Base-by-base conservation (phyloP, 2,113 vertebrate genomes). In the Melozone crissalis region DNA sequence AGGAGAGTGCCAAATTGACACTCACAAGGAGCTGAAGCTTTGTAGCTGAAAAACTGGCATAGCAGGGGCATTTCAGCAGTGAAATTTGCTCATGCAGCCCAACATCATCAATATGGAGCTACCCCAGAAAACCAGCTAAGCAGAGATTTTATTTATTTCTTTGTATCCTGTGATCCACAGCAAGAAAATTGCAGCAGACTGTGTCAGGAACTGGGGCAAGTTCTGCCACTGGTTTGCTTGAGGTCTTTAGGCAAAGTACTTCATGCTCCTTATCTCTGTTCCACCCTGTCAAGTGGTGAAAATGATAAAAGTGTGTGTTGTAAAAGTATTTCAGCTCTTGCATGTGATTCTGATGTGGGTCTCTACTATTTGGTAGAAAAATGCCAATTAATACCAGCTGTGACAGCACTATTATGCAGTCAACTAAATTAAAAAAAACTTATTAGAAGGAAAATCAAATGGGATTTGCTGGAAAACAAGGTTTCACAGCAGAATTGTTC, bases 381-480 rank as follows among this genome's bases (percentile, higher is more conserved):
- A 84, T 65, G 41, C 13, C 13, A 4, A 78, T 81, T 77, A 91
- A 86, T 78, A 47, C 33, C 69, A 87, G 44, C 55, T 87, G 69
- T 91, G 73, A 84, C 47, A 81, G 59, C 22, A 41, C 31, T 89
- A 74, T 30, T 89, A 74, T 39, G 35, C 27, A 79, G 47, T 59
- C 54, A 93, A 90, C 15, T 21, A 76, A 88, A 90, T 62, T 27
- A 76, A 9, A 76, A n/a, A 49, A 49, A 80, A 71, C 8, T 51
- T 88, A 66, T 58, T 69, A 71, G 67, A 88, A 80, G 23, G 87
- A 88, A 92, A 93, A 93, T 54, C 43, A 74, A 90, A 89, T 39
- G 31, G 58, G 15, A 58, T 80, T 90, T 93, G 43, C 78, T 68
- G 69, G 52, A 92, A 92, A 89, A 91, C 57, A 89, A 87, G 44